A percentile compares a stretch with the other conserved stretches of the same genome.
Evolutionary conservation across 2,113 vertebrate species (phyloP).

Genomic region (Hippocampus mohnikei): DNA sequence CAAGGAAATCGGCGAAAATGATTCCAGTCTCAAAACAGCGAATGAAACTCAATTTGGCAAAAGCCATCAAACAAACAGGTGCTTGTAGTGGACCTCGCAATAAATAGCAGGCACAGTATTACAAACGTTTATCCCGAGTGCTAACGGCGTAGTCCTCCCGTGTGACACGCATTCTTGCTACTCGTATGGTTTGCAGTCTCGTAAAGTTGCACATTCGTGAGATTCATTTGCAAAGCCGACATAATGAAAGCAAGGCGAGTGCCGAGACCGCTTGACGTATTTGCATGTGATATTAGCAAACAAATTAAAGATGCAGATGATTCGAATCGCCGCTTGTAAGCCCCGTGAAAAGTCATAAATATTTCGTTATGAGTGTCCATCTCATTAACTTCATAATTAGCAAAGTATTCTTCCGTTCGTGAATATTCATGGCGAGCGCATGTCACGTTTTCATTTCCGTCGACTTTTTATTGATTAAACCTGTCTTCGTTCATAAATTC

Average conservation of each 20-base stretch:
- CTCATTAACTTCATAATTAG: slow-evolving; percentile 34
- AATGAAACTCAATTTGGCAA: neutral
- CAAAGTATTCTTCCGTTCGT: slow-evolving; percentile 4
- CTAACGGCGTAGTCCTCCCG: neutral
- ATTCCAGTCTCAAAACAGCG: neutral
- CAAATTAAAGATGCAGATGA: slow-evolving; percentile 59
- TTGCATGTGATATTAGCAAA: slow-evolving; percentile 52
- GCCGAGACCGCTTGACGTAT: slow-evolving; percentile 7
- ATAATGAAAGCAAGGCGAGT: neutral
- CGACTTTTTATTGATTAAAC: neutral
- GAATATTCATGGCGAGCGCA: slow-evolving; percentile 33
- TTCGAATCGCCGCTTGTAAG: slow-evolving; percentile 31
- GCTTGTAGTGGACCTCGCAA: too few relatives aligned
- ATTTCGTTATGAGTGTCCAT: slow-evolving; percentile 15
- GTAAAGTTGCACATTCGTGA: slow-evolving; percentile 6
- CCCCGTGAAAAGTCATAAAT: slow-evolving; percentile 14
- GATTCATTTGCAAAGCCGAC: slow-evolving; percentile 15
- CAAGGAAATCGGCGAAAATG: too few relatives aligned
- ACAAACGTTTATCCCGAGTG: neutral
- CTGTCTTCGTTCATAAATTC: slow-evolving; percentile 7
- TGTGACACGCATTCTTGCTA: neutral
- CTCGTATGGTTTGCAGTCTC: slow-evolving; percentile 5
- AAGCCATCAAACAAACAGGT: neutral
- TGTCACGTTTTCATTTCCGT: slow-evolving; percentile 9
- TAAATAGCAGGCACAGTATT: too few relatives aligned